phyloP scores from a whole-genome alignment of 2,113 vertebrate species.

The Lophius piscatorius region DNA sequence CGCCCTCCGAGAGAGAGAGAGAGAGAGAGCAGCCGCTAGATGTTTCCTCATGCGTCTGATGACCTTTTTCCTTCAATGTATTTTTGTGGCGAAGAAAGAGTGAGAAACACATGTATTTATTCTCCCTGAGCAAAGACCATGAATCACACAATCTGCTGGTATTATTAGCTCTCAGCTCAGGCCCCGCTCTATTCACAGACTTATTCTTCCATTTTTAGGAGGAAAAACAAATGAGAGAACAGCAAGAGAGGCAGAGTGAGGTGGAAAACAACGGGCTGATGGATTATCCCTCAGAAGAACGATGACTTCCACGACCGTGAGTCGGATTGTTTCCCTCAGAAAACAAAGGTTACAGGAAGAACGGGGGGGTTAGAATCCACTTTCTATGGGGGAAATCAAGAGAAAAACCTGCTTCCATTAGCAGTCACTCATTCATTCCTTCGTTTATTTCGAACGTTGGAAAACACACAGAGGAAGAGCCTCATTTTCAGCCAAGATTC shows the following conservation, averaged over 20 bases:
- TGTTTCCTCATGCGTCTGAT: slow-evolving; percentile 44
- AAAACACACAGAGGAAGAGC: no score
- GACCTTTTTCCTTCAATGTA: slow-evolving; percentile 19
- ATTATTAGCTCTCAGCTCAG: slow-evolving; percentile 52
- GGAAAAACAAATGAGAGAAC: slow-evolving; percentile 56
- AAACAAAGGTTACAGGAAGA: slow-evolving; percentile 74
- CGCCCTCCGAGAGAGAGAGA: slow-evolving; percentile 26
- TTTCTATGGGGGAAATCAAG: slow-evolving; percentile 26
- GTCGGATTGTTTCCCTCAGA: slow-evolving; percentile 77
- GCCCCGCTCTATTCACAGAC: slow-evolving; percentile 39
- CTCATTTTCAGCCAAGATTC: no score
- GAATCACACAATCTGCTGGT: slow-evolving; percentile 51
- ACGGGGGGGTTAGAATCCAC: slow-evolving; percentile 5
- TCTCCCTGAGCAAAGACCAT: slow-evolving; percentile 40
- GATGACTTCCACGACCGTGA: slow-evolving; percentile 76
- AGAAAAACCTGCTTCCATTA: slow-evolving; percentile 17
- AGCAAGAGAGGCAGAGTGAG: slow-evolving; percentile 44
- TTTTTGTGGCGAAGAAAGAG: slow-evolving; percentile 11
- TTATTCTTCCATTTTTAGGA: slow-evolving; percentile 64
- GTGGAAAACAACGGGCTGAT: slow-evolving; percentile 72
- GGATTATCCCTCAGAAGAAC: slow-evolving; percentile 70
- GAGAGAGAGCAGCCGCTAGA: slow-evolving; percentile 25
- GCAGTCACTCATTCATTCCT: neutral
- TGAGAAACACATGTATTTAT: slow-evolving; percentile 25
- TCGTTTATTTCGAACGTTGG: no score